These are phyloP conservation scores for Sus scrofa DNA, from an alignment of 2,113 vertebrate genomes.

Conservation along the genomic window T2T-Sscrofa CM000813.6:13045001-13045500, in stretches of 20 bases:
- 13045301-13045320: conserved; percentile 63
- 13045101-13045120: background rate
- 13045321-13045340: conserved; percentile 59
- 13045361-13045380: background rate
- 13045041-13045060: conserved; percentile 73
- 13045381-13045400: conserved; percentile 67
- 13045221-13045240: conserved; percentile 33
- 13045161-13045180: conserved; percentile 75
- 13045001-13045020: conserved; percentile 72
- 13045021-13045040: conserved; percentile 72
- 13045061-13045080: conserved; percentile 66
- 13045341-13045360: conserved; percentile 46
- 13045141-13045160: conserved; percentile 52
- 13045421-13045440: conserved; percentile 70
- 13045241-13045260: conserved; percentile 60
- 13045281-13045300: conserved; percentile 63
- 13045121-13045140: conserved; percentile 28
- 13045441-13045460: conserved; percentile 65
- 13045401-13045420: conserved; percentile 64
- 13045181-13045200: conserved; percentile 42
- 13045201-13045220: conserved; percentile 75
- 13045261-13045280: conserved; percentile 56
- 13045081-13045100: conserved; percentile 57
- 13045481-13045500: conserved; percentile 58
- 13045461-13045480: background rate